Conservation (phyloP, 2,888 invertebrate genomes). For the Apamea anceps region DNA sequence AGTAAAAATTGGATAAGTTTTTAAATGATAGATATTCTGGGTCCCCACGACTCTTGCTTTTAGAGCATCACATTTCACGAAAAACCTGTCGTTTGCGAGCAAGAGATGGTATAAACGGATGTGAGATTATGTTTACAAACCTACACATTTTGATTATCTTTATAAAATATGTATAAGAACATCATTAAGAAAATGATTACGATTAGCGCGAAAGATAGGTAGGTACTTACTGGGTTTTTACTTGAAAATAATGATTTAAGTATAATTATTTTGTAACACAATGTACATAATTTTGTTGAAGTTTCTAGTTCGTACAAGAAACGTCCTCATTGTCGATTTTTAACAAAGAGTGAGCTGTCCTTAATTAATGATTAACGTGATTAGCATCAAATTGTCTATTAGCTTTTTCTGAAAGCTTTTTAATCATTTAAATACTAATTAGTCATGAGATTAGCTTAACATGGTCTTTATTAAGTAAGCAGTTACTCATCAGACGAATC, state of each 20-base stretch:
- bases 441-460: slow-evolving; percentile 21
- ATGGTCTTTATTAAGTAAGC: slow-evolving; percentile 4
- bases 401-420: slow-evolving; percentile 43
- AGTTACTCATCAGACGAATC: not conserved
- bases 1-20: not conserved
- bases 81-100: not conserved
- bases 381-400: slow-evolving; percentile 45
- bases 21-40: not conserved
- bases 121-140: not conserved
- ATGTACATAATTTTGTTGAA: not conserved
- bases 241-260: not conserved
- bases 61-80: not conserved
- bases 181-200: slow-evolving; percentile 23
- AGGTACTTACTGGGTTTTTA: slow-evolving; percentile 4
- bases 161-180: not conserved
- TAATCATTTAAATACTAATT: slow-evolving; percentile 35
- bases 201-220: not conserved
- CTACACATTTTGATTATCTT: slow-evolving; percentile 2
- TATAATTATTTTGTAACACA: slow-evolving; percentile 2
- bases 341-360: not conserved
- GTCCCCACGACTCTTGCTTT: no score
- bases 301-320: not conserved
- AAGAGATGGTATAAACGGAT: not conserved
- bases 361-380: slow-evolving; percentile 36
- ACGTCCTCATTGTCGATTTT: not conserved